These are phyloP conservation scores for Tillus elongatus DNA, from an alignment of 2,888 invertebrate genomes.

Conservation along the genomic window DNA sequence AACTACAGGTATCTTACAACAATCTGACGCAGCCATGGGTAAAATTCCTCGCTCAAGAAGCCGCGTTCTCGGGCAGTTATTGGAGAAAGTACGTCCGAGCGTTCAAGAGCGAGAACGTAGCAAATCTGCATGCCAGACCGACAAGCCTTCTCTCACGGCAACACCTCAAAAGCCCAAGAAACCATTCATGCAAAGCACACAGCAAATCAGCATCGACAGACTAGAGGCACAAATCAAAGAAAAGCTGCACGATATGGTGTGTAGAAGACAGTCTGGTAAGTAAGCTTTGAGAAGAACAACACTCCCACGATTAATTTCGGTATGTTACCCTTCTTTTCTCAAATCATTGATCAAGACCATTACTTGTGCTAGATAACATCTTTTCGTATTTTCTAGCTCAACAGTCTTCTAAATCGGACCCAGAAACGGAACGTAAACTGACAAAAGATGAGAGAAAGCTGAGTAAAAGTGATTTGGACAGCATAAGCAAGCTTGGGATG, in stretches of 20 bases:
- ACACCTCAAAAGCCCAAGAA: constrained; percentile 27
- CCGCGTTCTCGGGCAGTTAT: constrained; percentile 47
- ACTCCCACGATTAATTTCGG: constrained; percentile 12
- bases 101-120: constrained; percentile 37
- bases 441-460: constrained; percentile 43
- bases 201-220: constrained; percentile 37
- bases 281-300: constrained; percentile 23
- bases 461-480: constrained; percentile 36
- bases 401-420: constrained; percentile 19
- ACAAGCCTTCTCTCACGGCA: constrained; percentile 28
- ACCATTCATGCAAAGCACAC: constrained; percentile 23
- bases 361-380: no score
- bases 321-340: background rate
- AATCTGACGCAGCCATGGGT: constrained; percentile 33
- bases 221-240: constrained; percentile 43
- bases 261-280: constrained; percentile 31
- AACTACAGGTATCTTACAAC: constrained; percentile 34
- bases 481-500: constrained; percentile 32
- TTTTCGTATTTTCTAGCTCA: no score
- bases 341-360: no score
- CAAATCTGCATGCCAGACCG: constrained; percentile 35
- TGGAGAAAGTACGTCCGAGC: constrained; percentile 46
- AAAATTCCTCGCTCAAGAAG: constrained; percentile 40
- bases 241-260: constrained; percentile 41
- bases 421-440: constrained; percentile 33